Conservation (phyloP, 2,888 invertebrate genomes). For the Acleris holmiana region DNA sequence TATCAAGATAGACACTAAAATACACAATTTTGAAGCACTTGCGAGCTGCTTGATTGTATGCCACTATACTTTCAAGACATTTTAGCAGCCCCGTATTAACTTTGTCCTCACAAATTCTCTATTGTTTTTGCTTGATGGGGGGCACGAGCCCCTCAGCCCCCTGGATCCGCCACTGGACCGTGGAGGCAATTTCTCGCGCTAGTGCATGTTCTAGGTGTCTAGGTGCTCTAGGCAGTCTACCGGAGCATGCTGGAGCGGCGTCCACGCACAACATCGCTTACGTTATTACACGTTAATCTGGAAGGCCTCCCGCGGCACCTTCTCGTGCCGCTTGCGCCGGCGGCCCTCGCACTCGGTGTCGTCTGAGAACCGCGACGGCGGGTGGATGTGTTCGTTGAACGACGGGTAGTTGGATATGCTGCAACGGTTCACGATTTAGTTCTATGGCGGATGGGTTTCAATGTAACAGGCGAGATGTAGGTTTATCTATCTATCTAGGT, state of each 20-base stretch:
- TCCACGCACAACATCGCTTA: conserved; percentile 38
- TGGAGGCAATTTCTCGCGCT: background rate
- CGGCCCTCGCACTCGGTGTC: conserved; percentile 86
- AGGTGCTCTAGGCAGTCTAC: background rate
- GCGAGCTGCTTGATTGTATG: too few species aligned
- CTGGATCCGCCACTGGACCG: too few species aligned
- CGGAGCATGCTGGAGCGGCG: conserved; percentile 9
- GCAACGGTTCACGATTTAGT: conserved; percentile 50
- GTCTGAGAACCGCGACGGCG: conserved; percentile 94
- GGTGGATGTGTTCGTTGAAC: conserved; percentile 93
- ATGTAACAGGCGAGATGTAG: background rate
- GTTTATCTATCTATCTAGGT: too few species aligned
- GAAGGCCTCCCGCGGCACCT: conserved; percentile 88
- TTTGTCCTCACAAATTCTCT: too few species aligned
- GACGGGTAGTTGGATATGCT: conserved; percentile 92
- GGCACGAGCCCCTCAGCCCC: too few species aligned
- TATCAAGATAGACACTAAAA: too few species aligned
- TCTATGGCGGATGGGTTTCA: conserved; percentile 30
- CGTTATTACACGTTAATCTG: conserved; percentile 89
- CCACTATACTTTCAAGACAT: too few species aligned
- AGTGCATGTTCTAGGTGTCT: background rate
- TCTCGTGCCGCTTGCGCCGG: conserved; percentile 76
- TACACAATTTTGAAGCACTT: too few species aligned
- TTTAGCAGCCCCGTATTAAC: too few species aligned
- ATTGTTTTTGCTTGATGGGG: too few species aligned